Base-by-base conservation (phyloP, 2,888 invertebrate genomes). In the Periphyllus acericola region DNA sequence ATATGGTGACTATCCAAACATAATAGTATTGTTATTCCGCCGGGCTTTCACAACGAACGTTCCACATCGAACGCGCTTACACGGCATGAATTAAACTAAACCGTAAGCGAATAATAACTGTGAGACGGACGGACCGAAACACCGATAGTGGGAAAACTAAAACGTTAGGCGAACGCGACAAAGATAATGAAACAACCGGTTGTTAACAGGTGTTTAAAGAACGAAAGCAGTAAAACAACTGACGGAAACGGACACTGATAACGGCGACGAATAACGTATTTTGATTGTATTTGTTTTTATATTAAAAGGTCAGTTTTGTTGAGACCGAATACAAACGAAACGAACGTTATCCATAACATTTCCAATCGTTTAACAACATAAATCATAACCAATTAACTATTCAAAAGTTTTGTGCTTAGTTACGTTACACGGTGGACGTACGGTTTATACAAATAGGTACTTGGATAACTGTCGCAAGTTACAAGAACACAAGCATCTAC, bases 151-250 rank as follows among this genome's bases (percentile, higher is more conserved):
- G 72, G 21, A 60, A 72, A 55, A 46, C 25, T 68, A 34, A 36
- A 36, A 21, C 14, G 21, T 34, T 36, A 21, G 17, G 40, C 32
- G 71, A 75, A 76, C 11, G n/a, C 36, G 9, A 79, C 71, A 36
- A 72, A 86, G 79, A 86, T 86, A 79, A 72, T 80, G 55, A 80
- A 36, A 72, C 1, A 80, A 86, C 86, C 86, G 86, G 86, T 86
- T 86, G 86, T 86, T 86, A 86, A 86, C 86, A 86, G 86, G 86
- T 86, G 86, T 86, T 86, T 71, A 36, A 25, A 14, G 60, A 34
- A 71, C 17, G 79, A 78, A 68, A 52, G 76, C 46, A 68, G 46
- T 76, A n/a, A 40, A 46, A 85, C 66, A 78, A 66, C 84, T 83
- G 46, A 60, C 36, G 55, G 29, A 78, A 79, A 36, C 71, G 36